Conservation (phyloP, 53 echinoderm and acorn worm genomes). For the Henricia sp. region DNA sequence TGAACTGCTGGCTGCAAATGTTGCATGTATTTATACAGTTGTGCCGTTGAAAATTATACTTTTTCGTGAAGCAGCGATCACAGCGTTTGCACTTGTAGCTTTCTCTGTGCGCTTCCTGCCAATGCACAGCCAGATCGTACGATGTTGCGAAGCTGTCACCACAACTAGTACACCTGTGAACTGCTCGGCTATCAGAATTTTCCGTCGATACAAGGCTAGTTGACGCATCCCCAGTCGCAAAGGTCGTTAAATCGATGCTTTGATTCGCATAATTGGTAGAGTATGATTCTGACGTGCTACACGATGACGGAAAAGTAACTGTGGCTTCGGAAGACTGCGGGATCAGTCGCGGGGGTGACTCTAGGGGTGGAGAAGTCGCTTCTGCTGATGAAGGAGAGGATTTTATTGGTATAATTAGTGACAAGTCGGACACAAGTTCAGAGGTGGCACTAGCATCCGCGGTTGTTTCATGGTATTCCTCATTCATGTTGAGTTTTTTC, state of each 20-base stretch:
- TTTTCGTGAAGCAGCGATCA: constrained; percentile 45
- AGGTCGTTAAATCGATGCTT: constrained; percentile 19
- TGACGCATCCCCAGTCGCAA: background rate
- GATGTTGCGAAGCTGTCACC: constrained; percentile 3
- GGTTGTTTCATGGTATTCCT: background rate
- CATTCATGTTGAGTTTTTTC: constrained; percentile 4
- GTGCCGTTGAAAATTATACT: constrained; percentile 40
- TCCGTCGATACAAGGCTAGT: background rate
- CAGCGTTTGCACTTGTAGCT: constrained; percentile 55
- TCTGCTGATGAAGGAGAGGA: background rate
- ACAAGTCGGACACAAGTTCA: background rate
- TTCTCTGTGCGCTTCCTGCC: constrained; percentile 49
- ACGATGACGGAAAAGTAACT: constrained; percentile 23
- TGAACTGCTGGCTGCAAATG: constrained; percentile 76
- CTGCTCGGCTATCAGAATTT: background rate
- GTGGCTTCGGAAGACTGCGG: constrained; percentile 12
- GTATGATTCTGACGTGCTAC: constrained; percentile 9
- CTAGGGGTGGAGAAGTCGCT: background rate
- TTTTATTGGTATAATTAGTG: background rate
- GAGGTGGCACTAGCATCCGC: background rate
- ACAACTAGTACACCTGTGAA: constrained; percentile 33
- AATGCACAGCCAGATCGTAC: constrained; percentile 40
- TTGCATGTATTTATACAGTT: constrained; percentile 65
- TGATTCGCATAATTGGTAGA: constrained; percentile 17
- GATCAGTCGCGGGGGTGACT: background rate